A percentile compares a stretch with the other conserved stretches of the same genome.
Conservation (phyloP, 1,140 invertebrate species). For the Drosophila mauritiana region DNA sequence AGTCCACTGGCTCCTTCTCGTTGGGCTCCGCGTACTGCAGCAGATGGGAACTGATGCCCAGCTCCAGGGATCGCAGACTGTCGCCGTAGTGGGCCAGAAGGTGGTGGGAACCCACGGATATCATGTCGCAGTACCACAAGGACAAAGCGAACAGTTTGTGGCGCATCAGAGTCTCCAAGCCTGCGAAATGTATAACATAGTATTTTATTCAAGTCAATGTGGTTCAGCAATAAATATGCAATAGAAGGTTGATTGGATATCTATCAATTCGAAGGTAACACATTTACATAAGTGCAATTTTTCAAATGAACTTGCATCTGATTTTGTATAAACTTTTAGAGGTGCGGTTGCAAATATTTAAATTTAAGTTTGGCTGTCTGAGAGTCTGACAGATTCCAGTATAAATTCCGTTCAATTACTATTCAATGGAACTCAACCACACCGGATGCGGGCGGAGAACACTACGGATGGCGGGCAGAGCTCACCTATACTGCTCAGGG, state of each 20-base stretch:
- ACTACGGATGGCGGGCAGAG: not conserved
- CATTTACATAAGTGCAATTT: too few species aligned
- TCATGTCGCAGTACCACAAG: conserved; percentile 88
- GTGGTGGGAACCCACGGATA: conserved; percentile 87
- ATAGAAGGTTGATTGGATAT: not conserved
- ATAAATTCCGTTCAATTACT: not conserved
- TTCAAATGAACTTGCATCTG: not conserved
- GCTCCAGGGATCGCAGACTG: conserved; percentile 84
- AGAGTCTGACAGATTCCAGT: not conserved
- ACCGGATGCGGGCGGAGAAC: not conserved
- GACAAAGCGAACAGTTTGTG: conserved; percentile 91
- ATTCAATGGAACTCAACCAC: not conserved
- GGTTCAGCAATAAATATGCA: too few species aligned
- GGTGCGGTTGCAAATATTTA: not conserved
- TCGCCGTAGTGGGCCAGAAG: conserved; percentile 84
- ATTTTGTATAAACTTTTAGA: not conserved
- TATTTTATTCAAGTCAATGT: too few species aligned
- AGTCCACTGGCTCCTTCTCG: conserved; percentile 84
- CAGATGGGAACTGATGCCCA: conserved; percentile 85
- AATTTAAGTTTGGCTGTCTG: not conserved
- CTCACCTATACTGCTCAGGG: conserved; percentile 86
- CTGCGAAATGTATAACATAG: conserved; percentile 25
- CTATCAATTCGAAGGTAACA: not conserved
- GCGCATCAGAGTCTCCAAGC: conserved; percentile 87
- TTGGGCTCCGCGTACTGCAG: conserved; percentile 77